Percentiles rank a stretch among this genome's conserved stretches.
phyloP scores from a whole-genome alignment of 2,113 vertebrate genomes.

The Psittacula cyanocephala region DNA sequence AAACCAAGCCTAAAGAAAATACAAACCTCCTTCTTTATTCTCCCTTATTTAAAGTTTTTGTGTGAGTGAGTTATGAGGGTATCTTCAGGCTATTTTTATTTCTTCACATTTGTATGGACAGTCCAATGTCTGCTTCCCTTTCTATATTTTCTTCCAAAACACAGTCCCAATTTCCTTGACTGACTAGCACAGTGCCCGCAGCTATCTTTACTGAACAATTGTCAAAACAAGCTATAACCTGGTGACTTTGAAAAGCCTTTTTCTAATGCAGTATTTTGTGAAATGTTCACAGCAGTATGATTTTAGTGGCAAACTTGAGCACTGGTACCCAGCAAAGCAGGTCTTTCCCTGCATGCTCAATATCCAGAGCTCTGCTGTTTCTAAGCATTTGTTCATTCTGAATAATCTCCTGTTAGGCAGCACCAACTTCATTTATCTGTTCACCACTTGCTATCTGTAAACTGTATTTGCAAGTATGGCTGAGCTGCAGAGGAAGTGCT shows the following conservation, averaged over 20 bases:
- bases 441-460: neutral
- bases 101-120: neutral
- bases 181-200: neutral
- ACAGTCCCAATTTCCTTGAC: neutral
- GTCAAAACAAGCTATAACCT: conserved; percentile 12
- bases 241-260: neutral
- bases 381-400: neutral
- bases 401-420: neutral
- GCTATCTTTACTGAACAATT: neutral
- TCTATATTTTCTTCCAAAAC: neutral
- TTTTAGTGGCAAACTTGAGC: neutral
- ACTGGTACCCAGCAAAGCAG: neutral
- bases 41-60: neutral
- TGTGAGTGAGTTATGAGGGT: neutral
- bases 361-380: neutral
- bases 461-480: neutral
- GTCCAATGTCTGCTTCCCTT: neutral
- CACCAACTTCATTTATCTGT: neutral
- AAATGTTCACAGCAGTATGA: neutral
- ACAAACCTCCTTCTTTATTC: neutral
- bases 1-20: neutral
- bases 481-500: neutral
- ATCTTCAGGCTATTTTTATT: neutral
- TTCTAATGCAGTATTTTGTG: neutral
- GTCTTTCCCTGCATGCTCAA: accelerated